phyloP scores from a whole-genome alignment of 2,113 vertebrate genomes.

The Irena cyanogastra region DNA sequence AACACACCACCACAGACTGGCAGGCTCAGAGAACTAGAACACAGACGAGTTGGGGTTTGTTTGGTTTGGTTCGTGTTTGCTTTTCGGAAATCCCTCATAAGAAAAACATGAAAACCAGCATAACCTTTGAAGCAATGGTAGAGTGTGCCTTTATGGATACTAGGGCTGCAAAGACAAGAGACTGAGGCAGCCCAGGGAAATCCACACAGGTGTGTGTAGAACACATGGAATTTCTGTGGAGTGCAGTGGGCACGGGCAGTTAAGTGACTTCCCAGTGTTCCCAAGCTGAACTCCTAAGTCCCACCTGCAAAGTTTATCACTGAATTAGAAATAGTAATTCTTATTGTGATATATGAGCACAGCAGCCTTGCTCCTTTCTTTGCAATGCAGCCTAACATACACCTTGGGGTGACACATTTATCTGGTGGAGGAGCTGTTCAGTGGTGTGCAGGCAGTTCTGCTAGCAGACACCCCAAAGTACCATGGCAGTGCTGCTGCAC shows the following conservation, averaged over 20 bases:
- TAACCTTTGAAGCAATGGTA: neutral
- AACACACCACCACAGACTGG: neutral
- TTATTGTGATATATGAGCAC: neutral
- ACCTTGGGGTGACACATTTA: accelerated
- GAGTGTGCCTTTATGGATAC: neutral
- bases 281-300: neutral
- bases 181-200: neutral
- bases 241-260: accelerated
- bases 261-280: neutral
- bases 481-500: accelerated
- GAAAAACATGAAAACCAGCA: accelerated
- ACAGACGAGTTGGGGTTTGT: accelerated
- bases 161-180: neutral
- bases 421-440: neutral
- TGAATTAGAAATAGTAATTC: neutral
- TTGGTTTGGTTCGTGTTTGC: neutral
- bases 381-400: accelerated
- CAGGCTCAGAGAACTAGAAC: neutral
- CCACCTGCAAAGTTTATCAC: neutral
- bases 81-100: neutral
- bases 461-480: accelerated
- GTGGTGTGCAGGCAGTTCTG: neutral
- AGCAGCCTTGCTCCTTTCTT: neutral
- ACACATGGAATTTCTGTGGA: accelerated
- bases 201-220: accelerated